Conservation (phyloP, 1,140 invertebrate genomes). For the Zaprionus inermis region DNA sequence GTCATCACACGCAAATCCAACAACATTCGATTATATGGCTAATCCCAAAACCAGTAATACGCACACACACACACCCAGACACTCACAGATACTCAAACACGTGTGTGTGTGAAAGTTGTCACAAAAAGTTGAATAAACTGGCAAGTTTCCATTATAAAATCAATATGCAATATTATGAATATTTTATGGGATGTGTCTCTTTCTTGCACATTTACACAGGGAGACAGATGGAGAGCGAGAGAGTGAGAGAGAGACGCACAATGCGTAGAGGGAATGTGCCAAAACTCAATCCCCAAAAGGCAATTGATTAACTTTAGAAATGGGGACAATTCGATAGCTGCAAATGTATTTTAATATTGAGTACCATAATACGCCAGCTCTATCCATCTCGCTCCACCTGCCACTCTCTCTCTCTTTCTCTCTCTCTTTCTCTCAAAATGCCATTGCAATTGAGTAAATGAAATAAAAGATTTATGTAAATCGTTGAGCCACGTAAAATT, state of each 20-base stretch:
- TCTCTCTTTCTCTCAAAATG: not conserved
- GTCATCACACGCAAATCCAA: constrained; percentile 32
- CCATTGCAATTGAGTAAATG: constrained; percentile 50
- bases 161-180: constrained; percentile 72
- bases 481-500: constrained; percentile 59
- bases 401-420: not conserved
- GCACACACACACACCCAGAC: not conserved
- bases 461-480: constrained; percentile 73
- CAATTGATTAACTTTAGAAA: constrained; percentile 69
- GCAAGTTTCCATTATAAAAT: constrained; percentile 63
- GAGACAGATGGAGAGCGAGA: constrained; percentile 7
- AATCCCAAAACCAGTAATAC: constrained; percentile 50
- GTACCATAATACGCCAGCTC: constrained; percentile 17
- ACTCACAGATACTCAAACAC: not conserved
- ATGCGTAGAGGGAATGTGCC: constrained; percentile 22
- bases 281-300: constrained; percentile 63
- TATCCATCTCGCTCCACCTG: not conserved
- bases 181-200: constrained; percentile 55
- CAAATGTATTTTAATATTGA: constrained; percentile 47
- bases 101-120: constrained; percentile 31
- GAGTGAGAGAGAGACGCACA: constrained; percentile 6
- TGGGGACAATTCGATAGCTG: constrained; percentile 43
- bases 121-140: constrained; percentile 64
- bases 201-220: constrained; percentile 22
- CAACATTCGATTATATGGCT: constrained; percentile 54